Conservation (phyloP, 2,797 vertebrate genomes). For the Anguilla pacifica region DNA sequence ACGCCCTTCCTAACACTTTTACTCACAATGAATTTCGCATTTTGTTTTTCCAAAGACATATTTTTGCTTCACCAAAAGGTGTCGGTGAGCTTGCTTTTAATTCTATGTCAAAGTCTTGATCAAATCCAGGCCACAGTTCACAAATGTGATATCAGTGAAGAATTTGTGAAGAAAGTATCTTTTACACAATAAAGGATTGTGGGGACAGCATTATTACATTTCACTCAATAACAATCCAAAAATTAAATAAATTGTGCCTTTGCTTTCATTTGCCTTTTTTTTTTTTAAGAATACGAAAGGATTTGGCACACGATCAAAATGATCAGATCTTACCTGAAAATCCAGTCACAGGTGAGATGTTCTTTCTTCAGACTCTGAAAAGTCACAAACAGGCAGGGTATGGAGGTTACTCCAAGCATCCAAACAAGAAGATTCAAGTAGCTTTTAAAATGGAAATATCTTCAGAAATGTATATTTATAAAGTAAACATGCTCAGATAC, state of each 20-base stretch:
- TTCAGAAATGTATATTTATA: not conserved
- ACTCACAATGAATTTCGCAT: not conserved
- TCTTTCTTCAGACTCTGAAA: not conserved
- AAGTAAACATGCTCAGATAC: not conserved
- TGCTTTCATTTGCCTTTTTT: not conserved
- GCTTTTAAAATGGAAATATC: not conserved
- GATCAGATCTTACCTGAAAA: slow-evolving; percentile 33
- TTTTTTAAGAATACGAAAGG: not conserved
- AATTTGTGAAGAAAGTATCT: too few species aligned
- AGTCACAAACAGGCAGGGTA: not conserved
- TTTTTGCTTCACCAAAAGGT: not conserved
- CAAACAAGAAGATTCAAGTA: not conserved
- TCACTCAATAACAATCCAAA: not conserved
- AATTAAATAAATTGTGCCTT: not conserved
- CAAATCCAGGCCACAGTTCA: not conserved
- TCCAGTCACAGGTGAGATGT: not conserved
- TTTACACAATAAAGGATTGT: too few species aligned
- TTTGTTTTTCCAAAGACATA: not conserved
- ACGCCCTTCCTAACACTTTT: not conserved
- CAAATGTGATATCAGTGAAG: not conserved
- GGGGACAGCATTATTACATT: not conserved
- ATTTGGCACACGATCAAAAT: not conserved
- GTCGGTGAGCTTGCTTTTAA: not conserved
- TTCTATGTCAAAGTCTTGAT: not conserved
- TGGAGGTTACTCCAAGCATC: not conserved